Conservation (phyloP, 2,888 invertebrate species). For the Drosophila nigritarsus region DNA sequence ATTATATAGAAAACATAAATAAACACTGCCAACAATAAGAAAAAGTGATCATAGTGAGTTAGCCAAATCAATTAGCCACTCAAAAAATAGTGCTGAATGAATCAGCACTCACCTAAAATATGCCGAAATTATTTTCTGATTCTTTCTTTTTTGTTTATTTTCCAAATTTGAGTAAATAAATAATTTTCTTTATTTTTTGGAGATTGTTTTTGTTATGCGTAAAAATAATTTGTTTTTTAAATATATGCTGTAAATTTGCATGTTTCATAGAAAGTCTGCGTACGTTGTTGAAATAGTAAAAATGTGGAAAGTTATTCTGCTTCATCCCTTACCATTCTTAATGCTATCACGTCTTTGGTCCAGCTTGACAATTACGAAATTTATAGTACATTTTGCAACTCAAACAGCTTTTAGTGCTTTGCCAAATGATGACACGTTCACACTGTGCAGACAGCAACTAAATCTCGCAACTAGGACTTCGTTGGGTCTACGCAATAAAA, state of each 20-base stretch:
- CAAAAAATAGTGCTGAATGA: not conserved
- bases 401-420: conserved; percentile 18
- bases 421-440: conserved; percentile 20
- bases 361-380: not conserved
- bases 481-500: conserved; percentile 58
- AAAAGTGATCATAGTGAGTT: conserved; percentile 27
- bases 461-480: conserved; percentile 23
- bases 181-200: not conserved
- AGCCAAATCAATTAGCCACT: conserved; percentile 35
- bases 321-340: not conserved
- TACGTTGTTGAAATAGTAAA: not conserved
- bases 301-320: not conserved
- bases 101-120: not conserved
- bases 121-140: not conserved
- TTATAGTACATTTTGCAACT: not conserved
- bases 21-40: conserved; percentile 47
- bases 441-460: conserved; percentile 3
- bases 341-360: conserved; percentile 1
- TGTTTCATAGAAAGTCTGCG: not conserved
- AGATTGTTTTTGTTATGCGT: not conserved
- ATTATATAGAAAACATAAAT: conserved; percentile 51
- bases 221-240: not conserved
- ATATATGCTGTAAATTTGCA: not conserved
- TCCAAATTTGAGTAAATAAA: not conserved
- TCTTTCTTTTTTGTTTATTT: not conserved